Evolutionary conservation across 2,113 vertebrate species (phyloP).

Genomic region (Chaetodon auriga): DNA sequence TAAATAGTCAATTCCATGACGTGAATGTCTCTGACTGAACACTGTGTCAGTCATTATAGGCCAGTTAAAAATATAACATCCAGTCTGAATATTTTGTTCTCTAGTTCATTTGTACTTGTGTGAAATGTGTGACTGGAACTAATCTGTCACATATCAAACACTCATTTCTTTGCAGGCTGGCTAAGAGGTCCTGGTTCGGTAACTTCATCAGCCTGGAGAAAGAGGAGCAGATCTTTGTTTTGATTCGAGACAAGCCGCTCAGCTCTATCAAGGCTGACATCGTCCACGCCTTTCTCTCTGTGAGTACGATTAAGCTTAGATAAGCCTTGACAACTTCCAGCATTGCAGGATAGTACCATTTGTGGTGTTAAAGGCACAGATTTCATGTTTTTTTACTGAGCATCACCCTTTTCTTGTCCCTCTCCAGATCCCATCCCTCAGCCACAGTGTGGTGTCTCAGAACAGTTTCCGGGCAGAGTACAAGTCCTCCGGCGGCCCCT

Average conservation of each 20-base stretch:
- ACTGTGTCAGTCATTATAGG: background rate
- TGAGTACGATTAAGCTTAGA: slow-evolving; percentile 70
- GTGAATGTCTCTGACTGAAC: background rate
- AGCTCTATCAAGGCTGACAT: slow-evolving; percentile 97
- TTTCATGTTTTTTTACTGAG: background rate
- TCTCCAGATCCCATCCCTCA: slow-evolving; percentile 91
- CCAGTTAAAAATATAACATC: slow-evolving; percentile 22
- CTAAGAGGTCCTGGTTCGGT: slow-evolving; percentile 95
- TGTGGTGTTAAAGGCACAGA: background rate
- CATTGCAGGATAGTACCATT: background rate
- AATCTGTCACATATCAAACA: background rate
- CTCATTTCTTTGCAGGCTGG: slow-evolving; percentile 81
- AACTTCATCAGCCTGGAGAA: slow-evolving; percentile 95
- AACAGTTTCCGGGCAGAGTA: slow-evolving; percentile 95
- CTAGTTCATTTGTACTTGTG: background rate
- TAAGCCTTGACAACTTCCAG: background rate
- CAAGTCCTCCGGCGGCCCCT: slow-evolving; percentile 90
- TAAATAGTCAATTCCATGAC: slow-evolving; percentile 2
- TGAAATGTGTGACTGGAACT: background rate
- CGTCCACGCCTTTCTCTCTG: slow-evolving; percentile 93
- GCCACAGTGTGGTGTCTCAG: slow-evolving; percentile 94
- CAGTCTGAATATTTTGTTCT: background rate
- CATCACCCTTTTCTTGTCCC: background rate
- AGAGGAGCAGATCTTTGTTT: slow-evolving; percentile 93
- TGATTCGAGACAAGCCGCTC: slow-evolving; percentile 93